These are phyloP conservation scores for Sarcophaga bullata DNA, from an alignment of 1,140 invertebrate species.

Conservation along the genomic window DNA sequence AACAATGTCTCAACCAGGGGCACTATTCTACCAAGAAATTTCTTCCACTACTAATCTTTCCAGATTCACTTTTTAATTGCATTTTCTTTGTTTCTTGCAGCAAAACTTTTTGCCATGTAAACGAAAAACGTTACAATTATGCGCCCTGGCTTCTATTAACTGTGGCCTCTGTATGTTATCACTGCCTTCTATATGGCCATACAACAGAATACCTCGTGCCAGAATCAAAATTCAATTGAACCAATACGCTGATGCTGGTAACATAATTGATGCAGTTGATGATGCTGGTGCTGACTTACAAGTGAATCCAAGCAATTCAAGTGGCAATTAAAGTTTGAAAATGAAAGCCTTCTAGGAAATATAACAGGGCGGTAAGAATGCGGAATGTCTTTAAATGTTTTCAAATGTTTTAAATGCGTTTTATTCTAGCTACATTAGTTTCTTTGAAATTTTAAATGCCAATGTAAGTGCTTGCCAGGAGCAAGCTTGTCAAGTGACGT, in stretches of 20 bases:
- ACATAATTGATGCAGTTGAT: neutral
- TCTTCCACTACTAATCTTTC: too few relatives aligned
- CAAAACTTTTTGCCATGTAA: neutral
- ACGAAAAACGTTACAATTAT: slow-evolving; percentile 42
- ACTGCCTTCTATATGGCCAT: slow-evolving; percentile 44
- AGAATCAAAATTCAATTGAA: too few relatives aligned
- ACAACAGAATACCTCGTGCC: neutral
- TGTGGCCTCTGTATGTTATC: slow-evolving; percentile 46
- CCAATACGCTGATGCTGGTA: too few relatives aligned
- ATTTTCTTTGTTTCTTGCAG: too few relatives aligned
- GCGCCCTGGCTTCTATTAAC: slow-evolving; percentile 49
- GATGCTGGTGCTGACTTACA: too few relatives aligned
- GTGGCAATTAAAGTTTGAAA: too few relatives aligned
- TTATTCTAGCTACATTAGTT: neutral
- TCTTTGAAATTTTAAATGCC: neutral
- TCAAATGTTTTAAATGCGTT: neutral
- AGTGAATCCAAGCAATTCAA: too few relatives aligned
- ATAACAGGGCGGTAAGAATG: too few relatives aligned
- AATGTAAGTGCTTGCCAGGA: neutral
- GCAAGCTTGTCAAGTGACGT: neutral
- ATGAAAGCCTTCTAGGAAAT: too few relatives aligned
- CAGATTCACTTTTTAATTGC: too few relatives aligned
- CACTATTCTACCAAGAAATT: too few relatives aligned
- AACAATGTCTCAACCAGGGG: too few relatives aligned
- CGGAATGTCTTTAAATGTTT: neutral